Base-by-base conservation (phyloP, 2,888 invertebrate species). In the Papilio elwesi region DNA sequence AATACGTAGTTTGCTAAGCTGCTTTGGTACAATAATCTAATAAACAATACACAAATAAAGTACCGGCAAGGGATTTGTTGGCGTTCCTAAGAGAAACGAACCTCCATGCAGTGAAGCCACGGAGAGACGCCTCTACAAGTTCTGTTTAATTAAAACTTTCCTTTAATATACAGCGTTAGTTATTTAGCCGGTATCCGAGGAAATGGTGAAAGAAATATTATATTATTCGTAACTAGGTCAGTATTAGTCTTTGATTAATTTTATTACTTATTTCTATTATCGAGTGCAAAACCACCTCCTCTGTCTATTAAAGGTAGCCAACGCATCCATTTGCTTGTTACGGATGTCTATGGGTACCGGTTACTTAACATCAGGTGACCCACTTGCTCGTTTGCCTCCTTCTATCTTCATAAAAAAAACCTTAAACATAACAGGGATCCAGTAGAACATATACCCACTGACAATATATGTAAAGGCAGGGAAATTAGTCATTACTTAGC, bases 101-200 rank as follows among this genome's bases (percentile, higher is more conserved):
- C 43, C 43, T 51, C 36, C 62, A 62, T 38, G 43, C n/a, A 43
- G 26, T 26, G 26, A 53, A 63, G 52, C 63, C 52, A 53, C 11
- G 26, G 26, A 43, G 13, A n/a, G 66, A 15, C 38, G 66, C 15
- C 38, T 26, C 48, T 64, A 64, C 53, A 71, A 71, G 16, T 51
- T 55, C 57, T 38, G 26, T 65, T 66, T 57, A 66, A 71, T 66
- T 66, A 66, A 71, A 66, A 71, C 66, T 71, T 69, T 63, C 49
- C 57, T 66, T 66, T 55, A 15, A 57, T 55, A 55, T 59, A 66
- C 38, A 59, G 13, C 26, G 10, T 59, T 62, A 62, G 59, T 38
- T 62, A 62, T 62, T 62, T 62, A 62, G 15, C 59, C 15, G 43
- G 10, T 62, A 43, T 62, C 59, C 59, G 26, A 47, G 10, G 8